Percentiles rank a stretch among this genome's conserved stretches.
phyloP scores from a whole-genome alignment of 1,140 invertebrate species.

The Brachystomella parvula region DNA sequence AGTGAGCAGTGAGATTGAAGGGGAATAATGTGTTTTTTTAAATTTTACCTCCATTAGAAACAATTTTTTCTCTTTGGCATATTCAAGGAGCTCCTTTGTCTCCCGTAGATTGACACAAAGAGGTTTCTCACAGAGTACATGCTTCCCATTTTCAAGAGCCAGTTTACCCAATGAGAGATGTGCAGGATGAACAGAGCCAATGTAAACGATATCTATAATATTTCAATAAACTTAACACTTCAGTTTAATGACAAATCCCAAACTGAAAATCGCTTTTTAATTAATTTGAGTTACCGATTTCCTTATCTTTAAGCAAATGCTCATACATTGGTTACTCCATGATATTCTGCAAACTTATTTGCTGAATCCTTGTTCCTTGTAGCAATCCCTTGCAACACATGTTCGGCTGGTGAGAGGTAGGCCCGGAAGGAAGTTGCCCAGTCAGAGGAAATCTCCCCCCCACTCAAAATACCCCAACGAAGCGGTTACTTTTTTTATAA shows the following conservation, averaged over 20 bases:
- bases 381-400: constrained; percentile 63
- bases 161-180: constrained; percentile 59
- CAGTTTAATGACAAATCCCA: not conserved
- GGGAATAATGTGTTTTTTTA: too few relatives aligned
- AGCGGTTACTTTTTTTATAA: not conserved
- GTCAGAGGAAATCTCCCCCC: constrained; percentile 68
- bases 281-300: constrained; percentile 55
- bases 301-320: constrained; percentile 59
- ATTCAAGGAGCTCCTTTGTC: constrained; percentile 51
- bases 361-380: constrained; percentile 61
- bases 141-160: constrained; percentile 66
- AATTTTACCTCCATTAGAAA: constrained; percentile 69
- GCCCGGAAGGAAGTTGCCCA: constrained; percentile 64
- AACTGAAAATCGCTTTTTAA: not conserved
- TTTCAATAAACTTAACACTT: not conserved
- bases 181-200: constrained; percentile 60
- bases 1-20: too few relatives aligned
- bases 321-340: constrained; percentile 61
- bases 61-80: constrained; percentile 55
- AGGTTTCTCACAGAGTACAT: constrained; percentile 78
- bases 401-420: constrained; percentile 53
- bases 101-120: constrained; percentile 63
- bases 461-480: constrained; percentile 62
- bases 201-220: constrained; percentile 62
- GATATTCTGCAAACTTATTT: constrained; percentile 61